phyloP scores from a whole-genome alignment of 2,888 invertebrate species.

The Nomada goodeniana region DNA sequence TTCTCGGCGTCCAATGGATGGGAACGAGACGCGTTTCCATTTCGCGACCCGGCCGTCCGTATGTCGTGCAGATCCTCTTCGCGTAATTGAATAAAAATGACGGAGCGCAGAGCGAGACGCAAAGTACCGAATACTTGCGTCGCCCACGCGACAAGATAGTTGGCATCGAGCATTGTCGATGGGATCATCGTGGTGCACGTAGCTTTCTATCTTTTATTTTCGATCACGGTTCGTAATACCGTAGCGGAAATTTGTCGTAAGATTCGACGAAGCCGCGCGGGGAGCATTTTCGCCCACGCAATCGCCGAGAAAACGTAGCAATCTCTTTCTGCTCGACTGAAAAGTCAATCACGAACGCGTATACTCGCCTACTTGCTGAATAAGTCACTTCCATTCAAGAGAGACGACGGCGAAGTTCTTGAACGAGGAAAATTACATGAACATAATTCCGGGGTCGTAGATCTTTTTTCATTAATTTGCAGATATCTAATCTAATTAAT shows the following conservation, averaged over 20 bases:
- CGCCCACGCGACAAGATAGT: conserved; percentile 7
- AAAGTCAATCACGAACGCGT: conserved; percentile 49
- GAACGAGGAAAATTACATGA: not conserved
- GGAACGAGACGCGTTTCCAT: not conserved
- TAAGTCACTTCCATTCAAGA: conserved; percentile 29
- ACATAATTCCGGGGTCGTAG: too few species aligned
- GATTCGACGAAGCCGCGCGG: conserved; percentile 42
- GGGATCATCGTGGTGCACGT: conserved; percentile 5
- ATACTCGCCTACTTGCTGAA: conserved; percentile 16
- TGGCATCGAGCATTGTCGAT: not conserved
- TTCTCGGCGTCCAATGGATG: not conserved
- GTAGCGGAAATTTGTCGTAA: conserved; percentile 53
- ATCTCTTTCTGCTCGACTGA: conserved; percentile 41
- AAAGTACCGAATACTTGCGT: not conserved
- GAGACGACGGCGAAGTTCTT: not conserved
- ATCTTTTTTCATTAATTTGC: not conserved
- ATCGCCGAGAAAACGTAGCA: conserved; percentile 45
- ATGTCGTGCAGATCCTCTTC: not conserved
- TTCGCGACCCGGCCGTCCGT: not conserved
- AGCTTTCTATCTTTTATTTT: conserved; percentile 19
- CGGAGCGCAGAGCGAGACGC: not conserved
- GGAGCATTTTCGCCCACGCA: conserved; percentile 55
- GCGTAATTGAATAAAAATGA: not conserved
- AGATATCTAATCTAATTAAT: too few species aligned
- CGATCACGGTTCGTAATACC: not conserved